Evolutionary conservation across 2,888 invertebrate genomes (phyloP), one percentile per base, ranked within the genome.

Genomic region (Ceriagrion tenellum): DNA sequence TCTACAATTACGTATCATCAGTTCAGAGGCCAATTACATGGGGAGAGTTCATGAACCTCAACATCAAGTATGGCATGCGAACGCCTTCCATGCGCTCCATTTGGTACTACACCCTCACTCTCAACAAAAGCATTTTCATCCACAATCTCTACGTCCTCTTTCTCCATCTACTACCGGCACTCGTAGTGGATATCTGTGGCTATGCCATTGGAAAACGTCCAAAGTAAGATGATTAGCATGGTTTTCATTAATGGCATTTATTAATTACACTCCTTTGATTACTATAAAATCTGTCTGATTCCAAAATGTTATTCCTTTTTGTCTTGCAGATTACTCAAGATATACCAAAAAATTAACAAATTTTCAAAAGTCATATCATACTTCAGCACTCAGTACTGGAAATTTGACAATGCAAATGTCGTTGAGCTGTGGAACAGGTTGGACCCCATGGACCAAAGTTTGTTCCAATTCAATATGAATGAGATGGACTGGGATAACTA

Each of bases 1-100:
- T 99, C 90, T 99, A 98, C 97, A 99, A 99, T 97, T 99, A 98
- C 96, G 98, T 99, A 2, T 98, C 99, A 0, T 98, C 99, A 0
- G 97, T 97, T 0, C 98, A 98, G 95, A 99, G 99, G 96, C 98
- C 98, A 0, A 97, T 99, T 88, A 98, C 98, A 0, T 99, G 99
- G 99, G 97, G 97, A 0, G 97, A 98, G 90, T 98, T 98, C 96
- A 96, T 97, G 96, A 95, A 96, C 0, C 96, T 97, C 8, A 98
- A 97, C 95, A 96, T 97, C 96, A 96, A 97, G 18, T 97, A 98
- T 95, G 97, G 98, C 0, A 96, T 96, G 40, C 96, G 95, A 95
- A 96, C 95, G 26, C 96, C 96, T 12, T 96, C 96, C 35, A 95
- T 96, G 12, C 96, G 96, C 47, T 96, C 96, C 95, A 96, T 97